Evolutionary conservation across 2,797 vertebrate species (phyloP).

Genomic region (Sylvia borin): DNA sequence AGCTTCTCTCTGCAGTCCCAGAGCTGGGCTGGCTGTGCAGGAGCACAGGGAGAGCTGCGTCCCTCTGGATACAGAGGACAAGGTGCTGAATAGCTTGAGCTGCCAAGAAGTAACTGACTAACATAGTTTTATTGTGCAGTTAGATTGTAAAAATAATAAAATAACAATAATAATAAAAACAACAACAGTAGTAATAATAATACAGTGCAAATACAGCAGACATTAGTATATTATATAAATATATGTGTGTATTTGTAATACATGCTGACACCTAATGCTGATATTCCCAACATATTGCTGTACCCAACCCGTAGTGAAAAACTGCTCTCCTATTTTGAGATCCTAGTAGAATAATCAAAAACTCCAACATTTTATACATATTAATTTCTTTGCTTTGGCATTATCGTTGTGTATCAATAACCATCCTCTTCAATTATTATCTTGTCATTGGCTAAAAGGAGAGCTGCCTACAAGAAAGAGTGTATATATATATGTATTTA

Average conservation of each 20-base stretch:
- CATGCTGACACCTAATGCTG: not conserved
- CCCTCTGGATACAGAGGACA: rapidly evolving
- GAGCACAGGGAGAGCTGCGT: not conserved
- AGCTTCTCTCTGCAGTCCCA: not conserved
- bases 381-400: not conserved
- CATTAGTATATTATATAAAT: not conserved
- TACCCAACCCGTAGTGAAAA: not conserved
- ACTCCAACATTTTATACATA: not conserved
- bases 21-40: not conserved
- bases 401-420: not conserved
- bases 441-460: not conserved
- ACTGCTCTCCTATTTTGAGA: not conserved
- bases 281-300: not conserved
- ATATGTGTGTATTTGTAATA: not conserved
- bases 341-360: not conserved
- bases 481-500: not conserved
- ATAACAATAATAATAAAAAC: too few relatives aligned
- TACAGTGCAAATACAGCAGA: not conserved
- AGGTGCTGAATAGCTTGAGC: not conserved
- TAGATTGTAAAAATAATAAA: not conserved
- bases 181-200: not conserved
- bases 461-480: not conserved
- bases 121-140: not conserved
- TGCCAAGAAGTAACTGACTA: not conserved
- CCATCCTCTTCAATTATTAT: not conserved